A percentile compares a stretch with the other conserved stretches of the same genome.
Evolutionary conservation across 2,113 vertebrate genomes (phyloP).

Genomic region (Chloroceryle aenea): DNA sequence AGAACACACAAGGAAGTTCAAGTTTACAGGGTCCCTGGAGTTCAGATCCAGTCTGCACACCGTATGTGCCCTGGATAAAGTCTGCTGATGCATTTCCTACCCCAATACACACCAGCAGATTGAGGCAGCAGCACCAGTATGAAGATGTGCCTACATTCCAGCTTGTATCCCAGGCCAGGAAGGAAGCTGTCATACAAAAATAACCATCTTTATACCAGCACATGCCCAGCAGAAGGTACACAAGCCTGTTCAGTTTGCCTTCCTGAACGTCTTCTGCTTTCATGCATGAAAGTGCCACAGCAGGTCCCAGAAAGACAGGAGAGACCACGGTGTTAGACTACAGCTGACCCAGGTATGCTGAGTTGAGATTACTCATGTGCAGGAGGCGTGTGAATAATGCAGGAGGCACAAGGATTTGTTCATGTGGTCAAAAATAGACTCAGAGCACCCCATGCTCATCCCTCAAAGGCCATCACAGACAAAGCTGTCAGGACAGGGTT

Average conservation of each 20-base stretch:
- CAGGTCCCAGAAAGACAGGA: background rate
- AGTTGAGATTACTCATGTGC: background rate
- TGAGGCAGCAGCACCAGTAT: background rate
- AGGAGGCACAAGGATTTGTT: background rate
- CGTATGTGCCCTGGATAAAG: background rate
- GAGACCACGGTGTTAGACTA: fast-evolving
- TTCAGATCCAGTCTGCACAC: background rate
- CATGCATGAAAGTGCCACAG: background rate
- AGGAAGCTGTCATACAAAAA: background rate
- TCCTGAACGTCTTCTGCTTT: background rate
- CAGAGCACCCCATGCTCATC: fast-evolving
- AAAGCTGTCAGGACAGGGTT: background rate
- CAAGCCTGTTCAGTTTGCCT: background rate
- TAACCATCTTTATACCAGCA: background rate
- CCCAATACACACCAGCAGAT: background rate
- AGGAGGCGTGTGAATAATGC: no score
- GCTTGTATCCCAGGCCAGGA: background rate
- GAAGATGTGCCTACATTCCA: background rate
- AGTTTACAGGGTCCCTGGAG: background rate
- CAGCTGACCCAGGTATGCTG: background rate
- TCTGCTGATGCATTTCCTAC: background rate
- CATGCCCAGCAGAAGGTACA: background rate
- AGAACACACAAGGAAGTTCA: background rate
- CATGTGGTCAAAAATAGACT: fast-evolving
- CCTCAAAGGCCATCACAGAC: background rate